Base-by-base conservation (phyloP, 2,888 invertebrate genomes). In the Colletes collaris region DNA sequence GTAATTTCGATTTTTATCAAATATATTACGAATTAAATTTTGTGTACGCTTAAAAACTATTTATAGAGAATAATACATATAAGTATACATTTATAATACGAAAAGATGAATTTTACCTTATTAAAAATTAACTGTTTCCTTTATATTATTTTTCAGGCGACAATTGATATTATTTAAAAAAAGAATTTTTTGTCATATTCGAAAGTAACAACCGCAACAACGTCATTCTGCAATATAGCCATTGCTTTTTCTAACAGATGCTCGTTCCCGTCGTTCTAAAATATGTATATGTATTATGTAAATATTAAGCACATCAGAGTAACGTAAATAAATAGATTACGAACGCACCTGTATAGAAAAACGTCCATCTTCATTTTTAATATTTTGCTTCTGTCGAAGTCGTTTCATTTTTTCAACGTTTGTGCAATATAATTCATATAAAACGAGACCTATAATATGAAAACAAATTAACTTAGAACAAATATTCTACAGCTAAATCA, bases 181-280 rank as follows among this genome's bases (percentile, higher is more conserved):
- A 79, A 72, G 52, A 59, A 66, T 40, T 63, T 59, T 19, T 53
- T 44, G 53, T 83, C 75, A 46, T 62, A 94, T 11, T 81, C 53
- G 5, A 76, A 64, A 56, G 53, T 94, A 72, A 93, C 93, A 7
- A 94, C 94, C 67, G 94, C 94, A 13, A 94, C 93, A 81, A 94
- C 92, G 86, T 95, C 95, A 75, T 94, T 94, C 86, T 94, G 93
- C 82, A 95, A 93, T 86, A 95, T 95, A 81, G 90, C 91, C 84
- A 93, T 93, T 76, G 95, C 94, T 91, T 94, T 94, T 71, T 93
- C 93, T 90, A 95, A 94, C 72, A 94, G 92, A 83, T 89, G 92
- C 89, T 94, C 93, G 84, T 94, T 94, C 89, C 94, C 94, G 44
- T 92, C 88, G 62, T 93, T 93, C 95, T 95, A 92, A 65, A 78